Base-by-base conservation (phyloP, 2,888 invertebrate species). In the Pyrgus malvae region DNA sequence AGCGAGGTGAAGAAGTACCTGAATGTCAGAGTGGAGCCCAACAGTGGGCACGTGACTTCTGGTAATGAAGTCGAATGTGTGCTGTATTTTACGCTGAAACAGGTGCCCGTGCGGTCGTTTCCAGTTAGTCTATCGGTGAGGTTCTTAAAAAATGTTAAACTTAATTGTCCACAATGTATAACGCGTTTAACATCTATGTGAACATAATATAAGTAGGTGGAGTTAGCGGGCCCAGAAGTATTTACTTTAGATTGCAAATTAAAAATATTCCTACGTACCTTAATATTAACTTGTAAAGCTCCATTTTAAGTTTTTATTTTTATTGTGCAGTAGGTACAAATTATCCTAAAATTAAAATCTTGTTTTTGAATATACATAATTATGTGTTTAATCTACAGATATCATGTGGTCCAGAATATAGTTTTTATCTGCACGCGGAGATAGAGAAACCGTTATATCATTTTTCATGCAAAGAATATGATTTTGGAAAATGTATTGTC, bases 401-500 rank as follows among this genome's bases (percentile, higher is more conserved):
- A 55, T 86, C 91, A 25, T 92, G 93, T 73, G 95, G 95, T 0
- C 93, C 94, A 2, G 90, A 85, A 3, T 95, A 93, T 68, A 79
- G 71, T 27, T 84, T 95, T 53, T 78, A 83, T 42, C 71, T 95
- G 29, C 85, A 91, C 62, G 93, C 93, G 12, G 84, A 88, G 37
- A 92, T 93, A 33, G 87, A 91, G 60, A 91, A 87, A 59, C 91
- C 93, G 0, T 70, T 79, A 0, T 90, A 93, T 60, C 90, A 91
- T 65, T 94, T 95, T 71, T 93, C 93, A 3, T 93, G 92, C 67
- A 79, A 74, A 63, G 76, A 89, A n/a, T 90, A 91, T 67, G 89
- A 95, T 76, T 95, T 95, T 80, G 94, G 93, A 3, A 91, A 91
- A 57, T 93, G 93, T 68, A 92, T 95, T 60, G 78, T 93, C 2